phyloP scores from a whole-genome alignment of 1,140 invertebrate genomes.

The Mylabris phalerata region DNA sequence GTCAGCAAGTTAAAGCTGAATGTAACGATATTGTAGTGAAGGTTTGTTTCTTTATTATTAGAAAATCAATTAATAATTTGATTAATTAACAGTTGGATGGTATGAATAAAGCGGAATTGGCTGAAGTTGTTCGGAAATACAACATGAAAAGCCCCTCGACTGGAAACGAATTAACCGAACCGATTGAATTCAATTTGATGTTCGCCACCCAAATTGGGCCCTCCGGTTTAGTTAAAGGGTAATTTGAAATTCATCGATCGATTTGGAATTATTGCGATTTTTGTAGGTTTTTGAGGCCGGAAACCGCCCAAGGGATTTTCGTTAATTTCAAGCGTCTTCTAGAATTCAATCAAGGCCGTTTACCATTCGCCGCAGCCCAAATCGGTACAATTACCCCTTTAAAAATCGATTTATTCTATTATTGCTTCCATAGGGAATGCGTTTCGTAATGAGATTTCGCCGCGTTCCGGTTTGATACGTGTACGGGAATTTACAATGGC shows the following conservation, averaged over 20 bases:
- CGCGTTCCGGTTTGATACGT: constrained; percentile 90
- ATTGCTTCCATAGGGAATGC: constrained; percentile 63
- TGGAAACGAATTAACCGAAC: constrained; percentile 89
- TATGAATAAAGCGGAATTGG: constrained; percentile 85
- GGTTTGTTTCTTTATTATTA: constrained; percentile 35
- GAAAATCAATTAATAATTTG: constrained; percentile 2
- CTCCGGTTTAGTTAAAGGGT: constrained; percentile 86
- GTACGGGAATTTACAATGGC: constrained; percentile 99
- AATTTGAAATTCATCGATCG: constrained; percentile 5
- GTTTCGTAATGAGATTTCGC: constrained; percentile 99
- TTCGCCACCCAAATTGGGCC: constrained; percentile 97
- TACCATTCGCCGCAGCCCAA: constrained; percentile 98
- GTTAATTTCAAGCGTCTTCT: constrained; percentile 96
- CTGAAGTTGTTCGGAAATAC: constrained; percentile 72
- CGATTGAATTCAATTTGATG: constrained; percentile 98
- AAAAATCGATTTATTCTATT: background rate
- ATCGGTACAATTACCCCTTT: constrained; percentile 58
- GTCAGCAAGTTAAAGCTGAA: constrained; percentile 62
- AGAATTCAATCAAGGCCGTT: constrained; percentile 93
- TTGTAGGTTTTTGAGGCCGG: constrained; percentile 79
- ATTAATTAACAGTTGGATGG: constrained; percentile 60
- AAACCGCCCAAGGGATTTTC: constrained; percentile 99
- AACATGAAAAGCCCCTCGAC: constrained; percentile 92
- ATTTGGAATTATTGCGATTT: background rate
- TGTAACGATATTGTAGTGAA: constrained; percentile 76